A percentile compares a stretch with the other conserved stretches of the same genome.
Evolutionary conservation across 2,113 vertebrate genomes (phyloP).

Genomic region (Verasper variegatus): DNA sequence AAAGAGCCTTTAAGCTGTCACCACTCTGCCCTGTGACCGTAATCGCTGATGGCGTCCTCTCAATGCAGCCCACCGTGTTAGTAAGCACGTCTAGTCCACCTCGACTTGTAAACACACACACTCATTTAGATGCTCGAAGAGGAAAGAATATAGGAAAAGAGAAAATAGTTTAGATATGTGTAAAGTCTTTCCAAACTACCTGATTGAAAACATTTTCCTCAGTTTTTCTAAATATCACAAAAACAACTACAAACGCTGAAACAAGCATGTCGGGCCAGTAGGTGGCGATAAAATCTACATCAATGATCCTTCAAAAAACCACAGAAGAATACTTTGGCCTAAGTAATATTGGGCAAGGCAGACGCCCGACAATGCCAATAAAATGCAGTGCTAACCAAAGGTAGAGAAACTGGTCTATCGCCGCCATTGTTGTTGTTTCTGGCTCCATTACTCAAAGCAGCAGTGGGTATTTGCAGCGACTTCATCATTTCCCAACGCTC

Average conservation of each 20-base stretch:
- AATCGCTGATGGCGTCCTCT: constrained; percentile 69
- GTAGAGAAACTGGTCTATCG: too few relatives aligned
- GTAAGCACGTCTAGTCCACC: constrained; percentile 59
- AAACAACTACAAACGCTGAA: background rate
- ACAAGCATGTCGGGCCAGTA: too few relatives aligned
- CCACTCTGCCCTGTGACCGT: constrained; percentile 58
- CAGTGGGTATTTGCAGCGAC: too few relatives aligned
- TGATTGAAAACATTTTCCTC: background rate
- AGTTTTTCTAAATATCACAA: background rate
- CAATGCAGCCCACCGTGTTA: constrained; percentile 64
- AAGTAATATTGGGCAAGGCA: too few relatives aligned
- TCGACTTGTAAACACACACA: constrained; percentile 33
- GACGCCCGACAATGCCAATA: too few relatives aligned
- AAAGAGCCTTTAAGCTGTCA: constrained; percentile 73
- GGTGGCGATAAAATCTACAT: too few relatives aligned
- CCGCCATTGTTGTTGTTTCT: too few relatives aligned
- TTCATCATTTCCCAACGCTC: too few relatives aligned
- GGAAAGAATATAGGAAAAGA: constrained; percentile 10
- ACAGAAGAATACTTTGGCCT: too few relatives aligned
- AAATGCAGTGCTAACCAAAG: too few relatives aligned
- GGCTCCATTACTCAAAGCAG: too few relatives aligned
- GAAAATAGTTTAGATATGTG: constrained; percentile 22
- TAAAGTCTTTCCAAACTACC: background rate
- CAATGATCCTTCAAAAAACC: background rate
- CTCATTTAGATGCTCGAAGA: background rate